A percentile compares a stretch with the other conserved stretches of the same genome.
These are phyloP conservation scores for Platichthys stellatus DNA, from an alignment of 2,113 vertebrate species.

Conservation along the genomic window DNA sequence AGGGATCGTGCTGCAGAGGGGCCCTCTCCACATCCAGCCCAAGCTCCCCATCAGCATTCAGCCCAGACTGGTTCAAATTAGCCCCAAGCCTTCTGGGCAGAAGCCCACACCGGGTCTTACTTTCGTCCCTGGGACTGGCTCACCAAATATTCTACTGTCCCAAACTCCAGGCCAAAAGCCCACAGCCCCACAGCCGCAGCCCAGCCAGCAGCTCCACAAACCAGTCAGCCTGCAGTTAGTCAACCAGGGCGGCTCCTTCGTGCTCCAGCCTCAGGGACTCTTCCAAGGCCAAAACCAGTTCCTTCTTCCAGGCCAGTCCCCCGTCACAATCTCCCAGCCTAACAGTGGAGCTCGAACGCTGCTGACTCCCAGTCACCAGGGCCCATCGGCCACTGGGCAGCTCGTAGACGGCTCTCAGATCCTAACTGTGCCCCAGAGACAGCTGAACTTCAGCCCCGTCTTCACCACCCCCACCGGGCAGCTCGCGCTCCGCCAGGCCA, in stretches of 20 bases:
- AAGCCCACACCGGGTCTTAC: slow-evolving; percentile 77
- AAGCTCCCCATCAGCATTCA: slow-evolving; percentile 85
- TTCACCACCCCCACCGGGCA: slow-evolving; percentile 81
- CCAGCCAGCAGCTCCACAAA: slow-evolving; percentile 71
- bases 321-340: slow-evolving; percentile 76
- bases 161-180: slow-evolving; percentile 71
- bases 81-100: slow-evolving; percentile 81
- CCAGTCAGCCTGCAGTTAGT: slow-evolving; percentile 82
- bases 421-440: slow-evolving; percentile 79
- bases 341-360: slow-evolving; percentile 62
- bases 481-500: slow-evolving; percentile 80
- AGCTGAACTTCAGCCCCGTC: slow-evolving; percentile 84
- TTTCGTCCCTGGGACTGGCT: slow-evolving; percentile 75
- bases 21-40: slow-evolving; percentile 81
- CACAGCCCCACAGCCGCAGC: slow-evolving; percentile 42
- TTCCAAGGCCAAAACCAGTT: slow-evolving; percentile 84
- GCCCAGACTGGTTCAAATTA: slow-evolving; percentile 83
- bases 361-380: slow-evolving; percentile 67
- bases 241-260: slow-evolving; percentile 83
- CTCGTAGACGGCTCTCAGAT: slow-evolving; percentile 81
- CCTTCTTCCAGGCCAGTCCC: slow-evolving; percentile 81
- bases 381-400: slow-evolving; percentile 66
- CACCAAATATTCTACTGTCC: slow-evolving; percentile 80
- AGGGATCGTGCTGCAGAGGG: slow-evolving; percentile 77
- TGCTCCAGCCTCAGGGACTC: slow-evolving; percentile 84